phyloP scores from a whole-genome alignment of 2,888 invertebrate genomes.

The Coelogynopora nodosa region DNA sequence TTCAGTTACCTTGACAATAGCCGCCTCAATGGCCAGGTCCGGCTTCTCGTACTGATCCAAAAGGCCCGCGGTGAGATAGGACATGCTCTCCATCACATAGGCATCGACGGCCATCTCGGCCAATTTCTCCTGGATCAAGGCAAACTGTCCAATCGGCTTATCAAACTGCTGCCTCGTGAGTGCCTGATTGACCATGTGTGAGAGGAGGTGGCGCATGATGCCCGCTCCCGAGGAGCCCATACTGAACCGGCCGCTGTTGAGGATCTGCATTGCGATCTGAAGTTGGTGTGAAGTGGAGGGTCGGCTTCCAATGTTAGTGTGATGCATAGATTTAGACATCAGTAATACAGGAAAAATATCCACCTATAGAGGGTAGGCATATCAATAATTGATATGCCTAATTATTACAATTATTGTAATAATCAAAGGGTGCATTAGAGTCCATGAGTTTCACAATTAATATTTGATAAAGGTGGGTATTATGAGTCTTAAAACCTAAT shows the following conservation, averaged over 20 bases:
- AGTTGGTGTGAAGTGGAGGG: conserved; percentile 42
- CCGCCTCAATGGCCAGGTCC: conserved; percentile 74
- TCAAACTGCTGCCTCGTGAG: conserved; percentile 65
- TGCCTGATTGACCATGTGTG: conserved; percentile 62
- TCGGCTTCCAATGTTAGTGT: too few species aligned
- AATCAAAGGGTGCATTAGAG: too few species aligned
- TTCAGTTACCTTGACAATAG: conserved; percentile 73
- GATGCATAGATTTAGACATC: too few species aligned
- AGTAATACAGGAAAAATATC: too few species aligned
- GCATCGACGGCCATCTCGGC: conserved; percentile 64
- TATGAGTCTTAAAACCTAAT: too few species aligned
- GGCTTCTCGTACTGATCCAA: conserved; percentile 74
- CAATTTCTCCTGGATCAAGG: conserved; percentile 64
- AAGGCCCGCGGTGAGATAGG: conserved; percentile 77
- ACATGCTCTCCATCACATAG: conserved; percentile 81
- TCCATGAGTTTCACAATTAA: too few species aligned
- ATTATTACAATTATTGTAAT: too few species aligned
- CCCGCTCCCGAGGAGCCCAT: conserved; percentile 64
- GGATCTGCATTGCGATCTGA: conserved; percentile 65
- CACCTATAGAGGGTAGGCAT: too few species aligned
- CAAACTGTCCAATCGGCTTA: conserved; percentile 63
- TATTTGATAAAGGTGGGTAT: too few species aligned
- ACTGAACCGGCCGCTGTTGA: conserved; percentile 65
- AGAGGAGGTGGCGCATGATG: conserved; percentile 56
- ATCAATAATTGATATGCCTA: too few species aligned